phyloP scores from a whole-genome alignment of 2,888 invertebrate species.

The Mythimna loreyi region DNA sequence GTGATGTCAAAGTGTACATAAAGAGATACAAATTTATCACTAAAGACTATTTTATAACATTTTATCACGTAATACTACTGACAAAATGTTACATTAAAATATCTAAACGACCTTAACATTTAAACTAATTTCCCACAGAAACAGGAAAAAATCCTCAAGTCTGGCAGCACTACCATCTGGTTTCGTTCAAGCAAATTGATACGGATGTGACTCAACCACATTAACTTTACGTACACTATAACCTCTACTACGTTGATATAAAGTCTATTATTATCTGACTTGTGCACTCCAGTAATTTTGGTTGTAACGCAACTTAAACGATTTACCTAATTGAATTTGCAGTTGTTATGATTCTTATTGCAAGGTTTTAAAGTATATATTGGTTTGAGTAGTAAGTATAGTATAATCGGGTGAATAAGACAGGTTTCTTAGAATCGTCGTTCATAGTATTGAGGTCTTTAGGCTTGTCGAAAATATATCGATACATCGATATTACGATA shows the following conservation, averaged over 20 bases:
- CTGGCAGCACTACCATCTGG: conserved; percentile 40
- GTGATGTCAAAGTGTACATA: no score
- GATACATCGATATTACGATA: no score
- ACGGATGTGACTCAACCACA: conserved; percentile 49
- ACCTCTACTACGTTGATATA: accelerated
- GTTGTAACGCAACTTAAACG: neutral
- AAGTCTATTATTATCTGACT: neutral
- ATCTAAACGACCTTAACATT: neutral
- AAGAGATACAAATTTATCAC: no score
- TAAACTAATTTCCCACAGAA: neutral
- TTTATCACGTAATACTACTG: no score
- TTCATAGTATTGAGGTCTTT: conserved; percentile 42
- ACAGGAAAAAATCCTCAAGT: neutral
- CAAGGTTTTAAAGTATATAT: conserved; percentile 5
- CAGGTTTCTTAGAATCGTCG: conserved; percentile 44
- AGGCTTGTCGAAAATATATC: no score
- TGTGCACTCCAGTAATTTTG: conserved; percentile 14
- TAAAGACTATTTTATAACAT: no score
- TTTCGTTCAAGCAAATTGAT: conserved; percentile 36
- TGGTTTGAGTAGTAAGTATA: neutral
- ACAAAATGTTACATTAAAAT: no score
- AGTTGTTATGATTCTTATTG: conserved; percentile 19
- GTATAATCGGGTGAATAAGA: conserved; percentile 20
- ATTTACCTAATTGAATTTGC: conserved; percentile 18
- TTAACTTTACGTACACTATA: neutral